A percentile compares a stretch with the other conserved stretches of the same genome.
Evolutionary conservation across 2,797 vertebrate genomes (phyloP).

Genomic region (Poecile montanus): DNA sequence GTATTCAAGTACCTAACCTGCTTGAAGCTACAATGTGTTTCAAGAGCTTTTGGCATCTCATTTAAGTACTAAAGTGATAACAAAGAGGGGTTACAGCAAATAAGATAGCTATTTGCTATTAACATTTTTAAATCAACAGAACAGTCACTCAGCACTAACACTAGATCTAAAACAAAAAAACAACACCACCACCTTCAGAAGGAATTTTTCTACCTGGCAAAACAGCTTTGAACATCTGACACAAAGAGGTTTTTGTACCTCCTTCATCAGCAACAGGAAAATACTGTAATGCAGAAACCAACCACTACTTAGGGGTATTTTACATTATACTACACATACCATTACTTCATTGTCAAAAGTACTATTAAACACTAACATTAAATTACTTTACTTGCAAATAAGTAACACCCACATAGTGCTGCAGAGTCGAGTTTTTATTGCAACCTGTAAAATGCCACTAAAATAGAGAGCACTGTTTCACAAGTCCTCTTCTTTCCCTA

Average conservation of each 20-base stretch:
- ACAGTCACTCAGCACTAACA: neutral
- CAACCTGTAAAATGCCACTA: slow-evolving; percentile 15
- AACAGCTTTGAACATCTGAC: neutral
- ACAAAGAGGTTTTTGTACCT: neutral
- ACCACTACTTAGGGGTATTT: neutral
- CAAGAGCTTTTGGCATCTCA: neutral
- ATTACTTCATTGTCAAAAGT: slow-evolving; percentile 44
- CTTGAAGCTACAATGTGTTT: neutral
- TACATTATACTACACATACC: neutral
- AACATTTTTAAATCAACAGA: neutral
- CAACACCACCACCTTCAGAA: neutral
- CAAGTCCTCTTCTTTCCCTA: neutral
- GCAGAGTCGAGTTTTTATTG: neutral
- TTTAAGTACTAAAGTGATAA: neutral
- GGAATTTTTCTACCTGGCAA: neutral
- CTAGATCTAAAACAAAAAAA: neutral
- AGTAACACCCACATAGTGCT: neutral
- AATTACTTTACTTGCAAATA: slow-evolving; percentile 18
- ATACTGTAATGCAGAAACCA: neutral
- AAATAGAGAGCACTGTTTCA: neutral
- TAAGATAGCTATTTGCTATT: neutral
- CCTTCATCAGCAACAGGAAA: neutral
- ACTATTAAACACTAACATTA: neutral
- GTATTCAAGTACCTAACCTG: neutral
- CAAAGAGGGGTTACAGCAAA: neutral